phyloP scores from a whole-genome alignment of 2,888 invertebrate genomes.

The Margaritifera margaritifera region DNA sequence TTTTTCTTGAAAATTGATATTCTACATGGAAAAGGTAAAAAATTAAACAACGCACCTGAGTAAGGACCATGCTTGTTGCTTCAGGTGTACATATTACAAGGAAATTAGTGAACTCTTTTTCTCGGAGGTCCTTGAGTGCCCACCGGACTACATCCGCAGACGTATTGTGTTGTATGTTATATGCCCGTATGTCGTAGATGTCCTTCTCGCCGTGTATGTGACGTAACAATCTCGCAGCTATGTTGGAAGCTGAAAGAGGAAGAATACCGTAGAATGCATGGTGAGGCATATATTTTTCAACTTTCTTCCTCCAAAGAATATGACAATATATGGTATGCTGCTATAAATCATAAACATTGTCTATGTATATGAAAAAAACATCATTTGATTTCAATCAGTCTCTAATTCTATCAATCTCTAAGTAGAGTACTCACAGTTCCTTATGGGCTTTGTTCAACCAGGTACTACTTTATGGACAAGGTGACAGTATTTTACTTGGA shows the following conservation, averaged over 20 bases:
- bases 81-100: conserved; percentile 50
- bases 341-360: no score
- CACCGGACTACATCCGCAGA: conserved; percentile 39
- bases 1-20: not conserved
- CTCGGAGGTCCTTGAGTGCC: conserved; percentile 53
- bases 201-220: conserved; percentile 28
- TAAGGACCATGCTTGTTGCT: conserved; percentile 44
- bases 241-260: conserved; percentile 20
- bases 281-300: not conserved
- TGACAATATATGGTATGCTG: no score
- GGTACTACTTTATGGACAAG: no score
- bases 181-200: conserved; percentile 50
- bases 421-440: no score
- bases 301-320: no score
- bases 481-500: no score
- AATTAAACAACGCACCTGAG: conserved; percentile 42
- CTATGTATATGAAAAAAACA: no score
- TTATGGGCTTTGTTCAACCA: no score
- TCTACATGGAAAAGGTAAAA: no score
- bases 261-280: not conserved
- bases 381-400: no score
- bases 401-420: no score
- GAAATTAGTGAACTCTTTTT: conserved; percentile 47
- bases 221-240: conserved; percentile 50
- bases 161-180: conserved; percentile 39